Base-by-base conservation (phyloP, 2,113 vertebrate species). In the Tiliqua scincoides region DNA sequence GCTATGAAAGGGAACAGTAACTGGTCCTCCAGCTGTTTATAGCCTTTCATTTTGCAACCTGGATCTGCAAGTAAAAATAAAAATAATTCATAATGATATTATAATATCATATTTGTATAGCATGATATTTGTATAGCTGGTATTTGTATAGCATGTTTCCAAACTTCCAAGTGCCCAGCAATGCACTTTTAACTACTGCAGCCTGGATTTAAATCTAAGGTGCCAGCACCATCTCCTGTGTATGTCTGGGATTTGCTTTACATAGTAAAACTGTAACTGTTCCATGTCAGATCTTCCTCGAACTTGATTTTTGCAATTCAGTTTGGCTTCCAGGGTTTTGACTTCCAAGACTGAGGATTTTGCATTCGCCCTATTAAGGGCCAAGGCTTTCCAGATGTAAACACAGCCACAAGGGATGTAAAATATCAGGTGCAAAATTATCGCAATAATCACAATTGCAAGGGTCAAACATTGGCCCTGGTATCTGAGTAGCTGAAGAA, bases 191-290 rank as follows among this genome's bases (percentile, higher is more conserved):
- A 52, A 40, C n/a, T 78, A 35, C 52, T 85, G 54, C 40, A 17
- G 21, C 7, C 1, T 84, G 40, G 6, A 7, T 68, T 61, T 40
- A n/a, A 67, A 40, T 84, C 54, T 78, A 82, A 86, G 89, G 62
- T 79, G 79, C 63, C 89, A 85, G 93, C 94, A 93, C 95, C 96
- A 94, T 87, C 96, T 97, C 92, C 94, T 93, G 96, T 63, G 87
- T 80, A 35, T 0, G 1, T 32, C 1, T 20, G 9, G 25, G 85
- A 32, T 88, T 82, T 85, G 32, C 62, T 83, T 27, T 48, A 71
- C 35, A 11, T n/a, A 43, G 10, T n/a, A 30, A 30, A 65, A 6
- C 25, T 8, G 32, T 12, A 85, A 77, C 35, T 52, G 7, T 35
- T 89, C 37, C 57, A 23, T 9, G 15, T 37, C 23, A 27, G 61